Conservation (phyloP, 2,113 vertebrate genomes). For the Callithrix jacchus region DNA sequence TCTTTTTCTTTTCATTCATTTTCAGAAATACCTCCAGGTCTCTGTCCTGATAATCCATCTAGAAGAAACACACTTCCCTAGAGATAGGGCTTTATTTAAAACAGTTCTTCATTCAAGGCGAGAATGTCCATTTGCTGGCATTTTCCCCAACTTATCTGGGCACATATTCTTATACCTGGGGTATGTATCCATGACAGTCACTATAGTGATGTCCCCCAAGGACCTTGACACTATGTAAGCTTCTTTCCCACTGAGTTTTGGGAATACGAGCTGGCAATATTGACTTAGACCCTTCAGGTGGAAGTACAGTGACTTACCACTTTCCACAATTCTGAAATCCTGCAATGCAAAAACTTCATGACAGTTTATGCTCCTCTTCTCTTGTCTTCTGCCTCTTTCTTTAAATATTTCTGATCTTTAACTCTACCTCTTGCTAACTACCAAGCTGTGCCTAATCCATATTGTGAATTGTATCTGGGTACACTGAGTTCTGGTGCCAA, state of each 20-base stretch:
- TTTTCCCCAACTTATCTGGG: not conserved
- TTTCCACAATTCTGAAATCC: not conserved
- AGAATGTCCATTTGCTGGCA: not conserved
- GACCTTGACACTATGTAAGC: not conserved
- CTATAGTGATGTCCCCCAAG: not conserved
- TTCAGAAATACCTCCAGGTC: conserved; percentile 30
- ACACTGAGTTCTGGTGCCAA: not conserved
- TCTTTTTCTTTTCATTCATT: not conserved
- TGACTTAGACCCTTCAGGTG: not conserved
- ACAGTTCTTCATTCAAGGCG: not conserved
- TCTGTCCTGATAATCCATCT: not conserved
- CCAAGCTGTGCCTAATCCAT: not conserved
- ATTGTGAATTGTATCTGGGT: not conserved
- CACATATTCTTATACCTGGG: not conserved
- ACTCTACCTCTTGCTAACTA: not conserved
- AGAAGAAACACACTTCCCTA: not conserved
- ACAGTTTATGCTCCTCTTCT: not conserved
- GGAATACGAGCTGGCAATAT: not conserved
- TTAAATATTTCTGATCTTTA: not conserved
- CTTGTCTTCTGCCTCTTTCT: not conserved
- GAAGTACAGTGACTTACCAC: not conserved
- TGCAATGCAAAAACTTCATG: not conserved
- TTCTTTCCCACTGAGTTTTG: not conserved
- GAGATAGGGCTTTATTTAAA: not conserved
- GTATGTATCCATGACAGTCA: not conserved